Evolutionary conservation across 2,888 invertebrate genomes (phyloP).

Genomic region (Tortricodes alternella): DNA sequence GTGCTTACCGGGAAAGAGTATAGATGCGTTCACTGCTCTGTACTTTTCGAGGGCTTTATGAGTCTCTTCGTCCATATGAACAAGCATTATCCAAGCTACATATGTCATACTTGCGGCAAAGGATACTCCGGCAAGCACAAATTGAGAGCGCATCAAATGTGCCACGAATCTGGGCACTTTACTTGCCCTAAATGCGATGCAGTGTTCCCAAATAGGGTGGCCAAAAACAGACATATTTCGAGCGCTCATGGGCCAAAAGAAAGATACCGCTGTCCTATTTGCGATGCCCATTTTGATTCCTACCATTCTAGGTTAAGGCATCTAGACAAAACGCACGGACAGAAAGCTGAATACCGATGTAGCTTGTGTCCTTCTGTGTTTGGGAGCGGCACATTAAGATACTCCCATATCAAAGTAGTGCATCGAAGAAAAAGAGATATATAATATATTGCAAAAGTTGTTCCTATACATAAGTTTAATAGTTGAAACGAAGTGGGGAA

Average conservation of each 20-base stretch:
- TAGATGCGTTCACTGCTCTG: conserved; percentile 54
- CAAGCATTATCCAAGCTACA: conserved; percentile 64
- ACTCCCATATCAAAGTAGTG: conserved; percentile 61
- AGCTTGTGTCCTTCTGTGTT: conserved; percentile 53
- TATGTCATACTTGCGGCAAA: conserved; percentile 74
- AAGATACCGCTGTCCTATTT: conserved; percentile 59
- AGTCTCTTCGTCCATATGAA: conserved; percentile 68
- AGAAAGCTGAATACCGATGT: conserved; percentile 55
- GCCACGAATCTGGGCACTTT: conserved; percentile 63
- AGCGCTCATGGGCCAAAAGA: conserved; percentile 52
- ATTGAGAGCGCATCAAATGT: conserved; percentile 60
- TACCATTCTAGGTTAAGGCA: conserved; percentile 57
- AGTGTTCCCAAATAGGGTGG: conserved; percentile 54
- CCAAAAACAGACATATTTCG: conserved; percentile 50
- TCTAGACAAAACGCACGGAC: conserved; percentile 52
- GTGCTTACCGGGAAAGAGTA: conserved; percentile 51
- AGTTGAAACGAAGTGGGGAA: too few relatives aligned
- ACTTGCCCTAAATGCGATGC: conserved; percentile 66
- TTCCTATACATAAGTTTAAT: too few relatives aligned
- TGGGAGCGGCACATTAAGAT: conserved; percentile 58
- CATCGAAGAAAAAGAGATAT: conserved; percentile 46
- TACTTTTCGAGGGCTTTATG: conserved; percentile 50
- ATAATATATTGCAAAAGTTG: too few relatives aligned
- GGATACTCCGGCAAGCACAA: conserved; percentile 68
- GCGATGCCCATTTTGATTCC: conserved; percentile 51